Evolutionary conservation across 2,888 invertebrate genomes (phyloP), one percentile per base, ranked within the genome.

Genomic region (Hypomecis punctinalis): DNA sequence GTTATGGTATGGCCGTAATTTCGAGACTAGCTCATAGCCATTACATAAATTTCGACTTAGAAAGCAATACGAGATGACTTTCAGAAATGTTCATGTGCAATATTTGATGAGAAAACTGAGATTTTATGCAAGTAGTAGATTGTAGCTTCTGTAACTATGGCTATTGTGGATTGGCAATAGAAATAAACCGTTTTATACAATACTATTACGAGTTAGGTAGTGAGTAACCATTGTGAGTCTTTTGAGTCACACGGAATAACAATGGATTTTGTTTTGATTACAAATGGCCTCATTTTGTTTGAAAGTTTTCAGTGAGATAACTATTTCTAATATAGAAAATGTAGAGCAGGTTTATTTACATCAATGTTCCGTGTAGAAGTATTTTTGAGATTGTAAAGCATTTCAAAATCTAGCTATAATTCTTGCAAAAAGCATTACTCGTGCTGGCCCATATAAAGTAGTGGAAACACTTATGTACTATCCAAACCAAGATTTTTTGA

Each of bases 1-100:
- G 57, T 63, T 68, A 68, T 61, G 63, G 63, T 63, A 46, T 47
- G 11, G 36, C 57, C 63, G 61, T 69, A 63, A 69, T 63, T 49
- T 63, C 61, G 54, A 56, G 51, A 57, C 60, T 59, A 60, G 55
- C 46, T 67, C 67, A 61, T 39, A 61, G 40, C 51, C 58, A 61
- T 69, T 71, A 67, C 65, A 69, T 69, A 63, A 66, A 66, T 51
- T 60, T 62, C 45, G 35, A 57, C 57, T 57, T 65, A 66, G 65
- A 65, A 65, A 66, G 69, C 52, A 57, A 67, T 55, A 66, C 51
- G 61, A 55, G 64, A 68, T 66, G 61, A 68, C 65, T 58, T 56
- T 61, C 60, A 57, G 57, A 64, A 54, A 63, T 43, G 56, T 46
- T 55, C 43, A 46, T 45, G 42, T 13, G 56, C 33, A 61, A 61